Percentiles rank a stretch among this genome's conserved stretches.
Evolutionary conservation across 2,113 vertebrate species (phyloP).

Genomic region (Macrotis lagotis): DNA sequence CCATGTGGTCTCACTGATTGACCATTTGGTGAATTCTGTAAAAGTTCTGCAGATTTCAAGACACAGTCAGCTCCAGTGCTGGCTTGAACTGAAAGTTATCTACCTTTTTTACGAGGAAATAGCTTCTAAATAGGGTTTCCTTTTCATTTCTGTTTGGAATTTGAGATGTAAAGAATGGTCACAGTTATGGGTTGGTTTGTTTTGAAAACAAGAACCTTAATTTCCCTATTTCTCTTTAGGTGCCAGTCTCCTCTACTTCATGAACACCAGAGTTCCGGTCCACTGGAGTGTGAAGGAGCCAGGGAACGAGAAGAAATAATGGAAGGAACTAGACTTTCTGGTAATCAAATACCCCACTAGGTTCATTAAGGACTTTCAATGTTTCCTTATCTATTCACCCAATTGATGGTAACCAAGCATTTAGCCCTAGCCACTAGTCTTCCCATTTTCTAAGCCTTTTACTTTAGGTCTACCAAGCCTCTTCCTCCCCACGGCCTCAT

Average conservation of each 20-base stretch:
- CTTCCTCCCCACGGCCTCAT: neutral
- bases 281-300: conserved; percentile 87
- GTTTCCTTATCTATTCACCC: neutral
- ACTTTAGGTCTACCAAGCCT: neutral
- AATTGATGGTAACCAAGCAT: neutral
- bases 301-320: conserved; percentile 90
- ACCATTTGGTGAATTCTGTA: neutral
- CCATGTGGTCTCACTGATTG: no score
- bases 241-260: conserved; percentile 93
- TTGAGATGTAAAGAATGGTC: fast-evolving
- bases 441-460: neutral
- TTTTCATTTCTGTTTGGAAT: fast-evolving
- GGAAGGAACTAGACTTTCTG: conserved; percentile 90
- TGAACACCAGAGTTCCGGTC: conserved; percentile 86
- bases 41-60: neutral
- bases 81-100: fast-evolving
- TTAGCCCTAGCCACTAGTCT: neutral
- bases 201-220: neutral
- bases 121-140: neutral
- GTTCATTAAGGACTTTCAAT: neutral
- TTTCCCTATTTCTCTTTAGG: conserved; percentile 82
- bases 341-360: conserved; percentile 74
- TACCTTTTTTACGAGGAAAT: neutral
- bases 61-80: no score
- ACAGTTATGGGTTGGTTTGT: fast-evolving